These are phyloP conservation scores for Branchellion lobata DNA, from an alignment of 2,888 invertebrate species.

Conservation along the genomic window DNA sequence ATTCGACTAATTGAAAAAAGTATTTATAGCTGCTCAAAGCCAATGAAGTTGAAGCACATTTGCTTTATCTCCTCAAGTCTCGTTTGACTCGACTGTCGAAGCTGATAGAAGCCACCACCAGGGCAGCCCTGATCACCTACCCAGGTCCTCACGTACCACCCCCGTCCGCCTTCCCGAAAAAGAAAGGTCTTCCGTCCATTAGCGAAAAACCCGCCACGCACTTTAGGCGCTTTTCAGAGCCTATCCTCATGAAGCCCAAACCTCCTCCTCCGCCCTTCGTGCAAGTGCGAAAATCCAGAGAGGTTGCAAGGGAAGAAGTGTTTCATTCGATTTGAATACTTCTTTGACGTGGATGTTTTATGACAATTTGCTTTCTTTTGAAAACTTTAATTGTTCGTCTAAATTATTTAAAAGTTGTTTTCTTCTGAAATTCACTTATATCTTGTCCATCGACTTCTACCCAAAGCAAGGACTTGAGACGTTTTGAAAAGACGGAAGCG, in stretches of 20 bases:
- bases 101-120: constrained; percentile 22
- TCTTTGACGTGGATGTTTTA: no score
- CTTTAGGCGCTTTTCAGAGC: constrained; percentile 6
- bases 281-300: neutral
- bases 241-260: neutral
- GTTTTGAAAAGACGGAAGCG: no score
- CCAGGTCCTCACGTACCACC: neutral
- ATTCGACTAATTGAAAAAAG: no score
- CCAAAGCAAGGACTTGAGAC: no score
- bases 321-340: constrained; percentile 7
- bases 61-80: neutral
- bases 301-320: neutral
- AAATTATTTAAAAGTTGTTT: no score
- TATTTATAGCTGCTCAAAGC: no score
- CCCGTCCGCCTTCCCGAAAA: neutral
- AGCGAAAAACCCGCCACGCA: neutral
- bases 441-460: no score
- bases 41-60: no score
- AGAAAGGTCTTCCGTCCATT: neutral
- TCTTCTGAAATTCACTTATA: no score
- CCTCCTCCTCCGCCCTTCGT: neutral
- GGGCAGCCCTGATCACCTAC: constrained; percentile 13
- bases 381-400: no score
- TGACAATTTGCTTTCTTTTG: no score
- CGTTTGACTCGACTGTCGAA: constrained; percentile 1